Percentiles rank a stretch among this genome's conserved stretches.
These are phyloP conservation scores for Pinna nobilis DNA, from an alignment of 1,140 invertebrate genomes.

Conservation along the genomic window DNA sequence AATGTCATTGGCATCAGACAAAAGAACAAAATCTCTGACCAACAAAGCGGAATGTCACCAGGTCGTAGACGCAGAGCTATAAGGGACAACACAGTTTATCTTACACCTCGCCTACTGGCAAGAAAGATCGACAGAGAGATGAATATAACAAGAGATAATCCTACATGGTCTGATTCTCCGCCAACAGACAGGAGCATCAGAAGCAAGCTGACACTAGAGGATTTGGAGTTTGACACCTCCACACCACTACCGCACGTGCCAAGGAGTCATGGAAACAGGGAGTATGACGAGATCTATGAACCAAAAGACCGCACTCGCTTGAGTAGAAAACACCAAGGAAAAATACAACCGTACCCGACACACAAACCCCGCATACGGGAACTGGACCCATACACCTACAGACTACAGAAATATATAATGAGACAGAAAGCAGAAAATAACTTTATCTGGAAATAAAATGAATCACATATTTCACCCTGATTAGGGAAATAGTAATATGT, in stretches of 20 bases:
- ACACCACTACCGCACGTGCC: background rate
- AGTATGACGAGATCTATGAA: background rate
- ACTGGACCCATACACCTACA: slow-evolving; percentile 34
- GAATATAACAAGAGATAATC: background rate
- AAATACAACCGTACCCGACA: slow-evolving; percentile 6
- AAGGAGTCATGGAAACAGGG: background rate
- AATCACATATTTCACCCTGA: no score
- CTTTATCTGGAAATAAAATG: slow-evolving; percentile 7
- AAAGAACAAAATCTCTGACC: background rate
- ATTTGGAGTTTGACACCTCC: slow-evolving; percentile 19
- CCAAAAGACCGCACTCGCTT: background rate
- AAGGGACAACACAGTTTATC: background rate
- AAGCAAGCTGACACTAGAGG: slow-evolving; percentile 13
- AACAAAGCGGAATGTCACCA: slow-evolving; percentile 4
- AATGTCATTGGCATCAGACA: background rate
- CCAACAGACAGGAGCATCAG: slow-evolving; percentile 12
- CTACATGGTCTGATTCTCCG: background rate
- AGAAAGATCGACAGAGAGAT: slow-evolving; percentile 7
- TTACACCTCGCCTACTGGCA: slow-evolving; percentile 13
- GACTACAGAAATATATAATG: slow-evolving; percentile 21
- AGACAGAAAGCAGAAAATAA: slow-evolving; percentile 28
- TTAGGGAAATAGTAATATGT: no score
- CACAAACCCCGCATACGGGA: slow-evolving; percentile 21
- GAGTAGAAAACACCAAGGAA: background rate
- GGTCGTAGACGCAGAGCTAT: background rate